These are phyloP conservation scores for Amphimedon queenslandica DNA, from an alignment of 37 sponge, comb jelly and placozoan species.

Conservation along the genomic window DNA sequence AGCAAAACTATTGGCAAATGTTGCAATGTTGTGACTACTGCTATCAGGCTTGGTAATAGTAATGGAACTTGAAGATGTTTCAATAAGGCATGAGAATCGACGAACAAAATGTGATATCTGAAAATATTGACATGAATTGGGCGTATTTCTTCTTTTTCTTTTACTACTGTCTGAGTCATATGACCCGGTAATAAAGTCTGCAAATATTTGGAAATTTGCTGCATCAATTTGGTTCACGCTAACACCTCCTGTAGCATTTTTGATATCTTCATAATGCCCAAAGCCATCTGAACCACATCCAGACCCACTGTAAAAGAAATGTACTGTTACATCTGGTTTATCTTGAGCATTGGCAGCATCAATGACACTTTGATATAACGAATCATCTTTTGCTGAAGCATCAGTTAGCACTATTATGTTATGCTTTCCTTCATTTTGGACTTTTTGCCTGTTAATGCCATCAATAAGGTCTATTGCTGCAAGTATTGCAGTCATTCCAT, in stretches of 20 bases:
- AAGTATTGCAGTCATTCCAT: constrained; percentile 5
- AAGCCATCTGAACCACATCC: background rate
- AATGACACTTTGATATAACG: background rate
- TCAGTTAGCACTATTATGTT: constrained; percentile 5
- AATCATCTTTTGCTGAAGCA: constrained; percentile 6
- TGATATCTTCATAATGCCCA: background rate
- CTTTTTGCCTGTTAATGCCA: background rate
- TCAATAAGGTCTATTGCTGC: background rate
- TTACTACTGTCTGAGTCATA: background rate
- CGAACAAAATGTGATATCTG: background rate
- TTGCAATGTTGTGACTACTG: background rate
- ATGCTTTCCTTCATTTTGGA: background rate
- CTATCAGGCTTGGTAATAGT: constrained; percentile 9
- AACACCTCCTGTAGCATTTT: background rate
- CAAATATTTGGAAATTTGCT: background rate
- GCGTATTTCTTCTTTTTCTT: background rate
- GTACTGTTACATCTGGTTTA: background rate
- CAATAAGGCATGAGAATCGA: background rate
- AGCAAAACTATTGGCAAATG: background rate
- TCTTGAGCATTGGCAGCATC: background rate
- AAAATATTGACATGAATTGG: background rate
- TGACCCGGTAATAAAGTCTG: background rate
- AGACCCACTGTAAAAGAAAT: constrained; percentile 7
- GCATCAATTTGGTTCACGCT: background rate
- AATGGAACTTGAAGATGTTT: background rate